These are phyloP conservation scores for Poecilia picta DNA, from an alignment of 2,797 vertebrate genomes.

Conservation along the genomic window DNA sequence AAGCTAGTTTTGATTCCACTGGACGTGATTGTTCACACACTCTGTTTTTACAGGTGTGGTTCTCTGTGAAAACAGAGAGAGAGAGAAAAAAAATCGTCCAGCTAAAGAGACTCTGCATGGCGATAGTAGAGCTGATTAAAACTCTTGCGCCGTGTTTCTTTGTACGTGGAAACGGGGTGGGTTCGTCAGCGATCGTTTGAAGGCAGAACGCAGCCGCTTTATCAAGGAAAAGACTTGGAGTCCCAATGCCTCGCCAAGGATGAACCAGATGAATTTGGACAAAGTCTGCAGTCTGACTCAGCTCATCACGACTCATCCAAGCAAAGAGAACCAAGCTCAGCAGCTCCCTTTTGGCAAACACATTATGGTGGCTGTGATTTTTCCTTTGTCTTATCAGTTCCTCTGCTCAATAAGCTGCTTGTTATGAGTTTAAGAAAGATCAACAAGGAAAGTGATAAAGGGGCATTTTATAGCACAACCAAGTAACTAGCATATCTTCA, in stretches of 20 bases:
- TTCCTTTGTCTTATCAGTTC: neutral
- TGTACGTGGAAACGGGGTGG: constrained; percentile 35
- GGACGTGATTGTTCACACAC: constrained; percentile 48
- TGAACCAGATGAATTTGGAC: constrained; percentile 59
- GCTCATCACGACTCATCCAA: constrained; percentile 49
- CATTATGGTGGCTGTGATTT: neutral
- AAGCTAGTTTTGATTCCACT: constrained; percentile 53
- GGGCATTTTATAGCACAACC: too few relatives aligned
- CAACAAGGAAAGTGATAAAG: constrained; percentile 10
- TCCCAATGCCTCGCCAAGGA: constrained; percentile 69
- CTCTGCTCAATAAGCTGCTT: neutral
- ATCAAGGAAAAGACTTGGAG: constrained; percentile 37
- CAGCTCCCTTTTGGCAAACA: neutral
- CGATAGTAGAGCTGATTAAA: constrained; percentile 6
- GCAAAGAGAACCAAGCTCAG: constrained; percentile 5
- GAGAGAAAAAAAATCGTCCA: neutral
- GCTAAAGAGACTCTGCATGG: neutral
- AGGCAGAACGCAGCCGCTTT: constrained; percentile 34
- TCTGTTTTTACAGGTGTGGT: constrained; percentile 37
- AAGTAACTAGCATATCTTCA: too few relatives aligned
- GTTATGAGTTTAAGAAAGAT: constrained; percentile 10
- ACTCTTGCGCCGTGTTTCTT: neutral
- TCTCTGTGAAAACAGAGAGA: neutral
- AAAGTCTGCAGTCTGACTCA: constrained; percentile 71
- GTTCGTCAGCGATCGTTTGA: constrained; percentile 53